Evolutionary conservation across 2,888 invertebrate species (phyloP), one percentile per base, ranked within the genome.

Genomic region (Euplexia lucipara): DNA sequence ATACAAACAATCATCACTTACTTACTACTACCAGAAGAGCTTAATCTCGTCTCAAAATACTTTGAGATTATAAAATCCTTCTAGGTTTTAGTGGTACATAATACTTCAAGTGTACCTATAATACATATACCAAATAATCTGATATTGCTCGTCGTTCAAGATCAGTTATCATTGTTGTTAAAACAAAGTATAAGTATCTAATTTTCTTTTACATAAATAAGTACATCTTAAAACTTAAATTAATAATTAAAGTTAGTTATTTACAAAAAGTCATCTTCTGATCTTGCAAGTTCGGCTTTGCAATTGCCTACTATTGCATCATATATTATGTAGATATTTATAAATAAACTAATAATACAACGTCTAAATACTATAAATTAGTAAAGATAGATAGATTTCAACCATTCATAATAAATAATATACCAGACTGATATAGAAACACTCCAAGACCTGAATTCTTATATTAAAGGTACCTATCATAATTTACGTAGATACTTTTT

Each of bases 61-160:
- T 1, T 42, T 63, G 72, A 72, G 57, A 74, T 53, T 12, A 53
- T 35, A 53, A 72, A 71, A 41, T 41, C 34, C 37, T 45, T 8
- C n/a, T 14, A 51, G 32, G 26, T 41, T 35, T 32, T 4, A 18
- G 12, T 53, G 0, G 9, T 20, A 1, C 20, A 18, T 12, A 7
- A 56, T 22, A 16, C 6, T 22, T n/a, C 22, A 56, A 22, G 3
- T 65, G 12, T 44, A 37, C n/a, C n/a, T n/a, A n/a, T n/a, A 47
- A 16, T 42, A 26, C 18, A 10, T 18, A 26, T 73, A 68, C n/a
- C n/a, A n/a, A n/a, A 72, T 68, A 72, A 57, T 35, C 68, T 49
- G 74, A 71, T 68, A 56, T 71, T 74, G 62, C 51, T 22, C 12
- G 18, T n/a, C 6, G 20, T 45, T 22, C 71, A 71, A 74, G 7